A percentile compares a stretch with the other conserved stretches of the same genome.
Evolutionary conservation across 37 sponge, comb jelly and placozoan species (phyloP).

Genomic region (Haliclona indistincta): DNA sequence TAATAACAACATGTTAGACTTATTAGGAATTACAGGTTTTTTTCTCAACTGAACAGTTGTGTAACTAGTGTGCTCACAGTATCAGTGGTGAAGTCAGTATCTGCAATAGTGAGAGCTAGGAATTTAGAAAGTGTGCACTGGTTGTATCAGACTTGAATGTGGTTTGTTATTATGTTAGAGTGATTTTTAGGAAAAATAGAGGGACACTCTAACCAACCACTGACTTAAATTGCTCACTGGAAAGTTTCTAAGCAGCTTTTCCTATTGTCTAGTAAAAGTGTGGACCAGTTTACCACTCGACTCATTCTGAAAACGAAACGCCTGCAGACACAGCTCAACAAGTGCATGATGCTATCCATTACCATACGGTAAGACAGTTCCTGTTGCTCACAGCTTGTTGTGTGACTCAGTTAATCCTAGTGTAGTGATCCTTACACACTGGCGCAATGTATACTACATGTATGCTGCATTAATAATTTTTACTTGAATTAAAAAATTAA

Average conservation of each 20-base stretch:
- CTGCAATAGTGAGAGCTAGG: slow-evolving; percentile 60
- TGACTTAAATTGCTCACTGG: slow-evolving; percentile 18
- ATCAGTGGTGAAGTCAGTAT: slow-evolving; percentile 71
- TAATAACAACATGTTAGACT: too few relatives aligned
- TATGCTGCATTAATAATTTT: too few relatives aligned
- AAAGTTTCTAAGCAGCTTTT: slow-evolving; percentile 59
- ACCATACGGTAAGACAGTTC: slow-evolving; percentile 64
- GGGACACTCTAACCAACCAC: too few relatives aligned
- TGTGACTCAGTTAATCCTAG: too few relatives aligned
- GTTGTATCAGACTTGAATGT: slow-evolving; percentile 51
- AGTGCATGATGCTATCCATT: neutral
- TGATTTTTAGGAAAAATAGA: slow-evolving; percentile 68
- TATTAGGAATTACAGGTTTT: neutral
- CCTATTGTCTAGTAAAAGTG: slow-evolving; percentile 20
- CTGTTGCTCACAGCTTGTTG: slow-evolving; percentile 72
- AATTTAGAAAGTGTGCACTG: slow-evolving; percentile 56
- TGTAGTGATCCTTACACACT: too few relatives aligned
- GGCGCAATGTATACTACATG: too few relatives aligned
- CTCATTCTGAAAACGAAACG: slow-evolving; percentile 46
- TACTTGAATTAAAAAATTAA: too few relatives aligned
- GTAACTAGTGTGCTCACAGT: slow-evolving; percentile 12
- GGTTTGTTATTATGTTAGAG: slow-evolving; percentile 60
- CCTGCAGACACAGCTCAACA: slow-evolving; percentile 7
- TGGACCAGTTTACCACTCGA: slow-evolving; percentile 22
- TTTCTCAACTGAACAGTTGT: neutral